A percentile compares a stretch with the other conserved stretches of the same genome.
phyloP scores from a whole-genome alignment of 2,113 vertebrate genomes.

The Pseudonaja textilis region DNA sequence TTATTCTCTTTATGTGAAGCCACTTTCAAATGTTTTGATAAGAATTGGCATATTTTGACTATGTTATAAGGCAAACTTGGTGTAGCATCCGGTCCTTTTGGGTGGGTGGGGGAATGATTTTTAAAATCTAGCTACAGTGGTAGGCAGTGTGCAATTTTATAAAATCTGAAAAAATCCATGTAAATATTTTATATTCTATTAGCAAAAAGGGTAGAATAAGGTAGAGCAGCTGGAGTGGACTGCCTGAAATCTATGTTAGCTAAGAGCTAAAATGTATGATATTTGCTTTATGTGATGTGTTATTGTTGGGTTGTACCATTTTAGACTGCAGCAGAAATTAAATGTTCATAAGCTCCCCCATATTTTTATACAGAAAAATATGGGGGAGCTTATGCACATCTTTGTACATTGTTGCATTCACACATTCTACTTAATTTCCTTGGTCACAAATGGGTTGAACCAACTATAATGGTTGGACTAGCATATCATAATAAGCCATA shows the following conservation, averaged over 20 bases:
- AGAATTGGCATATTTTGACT: background rate
- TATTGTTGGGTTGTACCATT: background rate
- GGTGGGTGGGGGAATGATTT: background rate
- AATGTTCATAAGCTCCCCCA: background rate
- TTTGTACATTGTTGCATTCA: background rate
- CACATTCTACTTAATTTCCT: background rate
- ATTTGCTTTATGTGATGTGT: background rate
- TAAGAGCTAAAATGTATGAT: background rate
- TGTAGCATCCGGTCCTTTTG: background rate
- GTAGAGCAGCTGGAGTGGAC: background rate
- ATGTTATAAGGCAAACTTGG: background rate
- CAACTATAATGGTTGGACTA: background rate
- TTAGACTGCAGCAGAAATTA: background rate
- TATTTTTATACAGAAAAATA: background rate
- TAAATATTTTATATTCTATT: background rate
- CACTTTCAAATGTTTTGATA: background rate
- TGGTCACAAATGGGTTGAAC: background rate
- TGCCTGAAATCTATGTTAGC: background rate
- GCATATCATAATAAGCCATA: background rate
- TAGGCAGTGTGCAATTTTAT: slow-evolving; percentile 13
- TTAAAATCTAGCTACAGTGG: background rate
- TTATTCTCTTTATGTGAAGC: background rate
- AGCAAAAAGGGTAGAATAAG: background rate
- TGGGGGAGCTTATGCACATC: background rate
- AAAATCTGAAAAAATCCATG: background rate